phyloP scores from a whole-genome alignment of 2,888 invertebrate genomes.

The Laothoe populi region DNA sequence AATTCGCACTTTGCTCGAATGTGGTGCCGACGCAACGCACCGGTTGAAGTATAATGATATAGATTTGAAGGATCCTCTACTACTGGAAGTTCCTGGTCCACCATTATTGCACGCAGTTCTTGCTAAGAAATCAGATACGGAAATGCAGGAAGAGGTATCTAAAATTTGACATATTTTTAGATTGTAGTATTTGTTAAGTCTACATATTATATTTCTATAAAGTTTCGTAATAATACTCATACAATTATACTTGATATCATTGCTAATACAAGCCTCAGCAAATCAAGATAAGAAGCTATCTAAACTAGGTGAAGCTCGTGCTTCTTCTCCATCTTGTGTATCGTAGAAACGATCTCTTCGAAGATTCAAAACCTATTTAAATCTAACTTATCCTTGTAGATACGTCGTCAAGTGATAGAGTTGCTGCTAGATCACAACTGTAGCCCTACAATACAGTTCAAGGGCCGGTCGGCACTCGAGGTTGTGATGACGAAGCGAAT shows the following conservation, averaged over 20 bases:
- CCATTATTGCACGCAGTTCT: conserved; percentile 66
- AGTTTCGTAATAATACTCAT: too few relatives aligned
- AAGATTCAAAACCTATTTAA: too few relatives aligned
- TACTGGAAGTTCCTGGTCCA: conserved; percentile 52
- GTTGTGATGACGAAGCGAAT: conserved; percentile 54
- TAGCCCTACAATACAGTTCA: conserved; percentile 53
- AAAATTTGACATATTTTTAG: conserved; percentile 2
- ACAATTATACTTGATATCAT: neutral
- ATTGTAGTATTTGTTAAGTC: too few relatives aligned
- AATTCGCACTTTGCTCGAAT: conserved; percentile 57
- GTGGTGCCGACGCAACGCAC: conserved; percentile 57
- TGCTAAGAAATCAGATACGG: conserved; percentile 50
- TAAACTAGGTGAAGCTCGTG: too few relatives aligned
- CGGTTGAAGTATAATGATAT: conserved; percentile 41
- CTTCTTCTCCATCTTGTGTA: too few relatives aligned
- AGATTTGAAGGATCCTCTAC: conserved; percentile 12
- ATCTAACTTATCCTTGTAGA: conserved; percentile 46
- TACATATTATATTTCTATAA: neutral
- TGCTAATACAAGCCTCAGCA: too few relatives aligned
- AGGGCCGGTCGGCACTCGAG: conserved; percentile 63
- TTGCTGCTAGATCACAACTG: conserved; percentile 63
- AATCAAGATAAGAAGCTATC: too few relatives aligned
- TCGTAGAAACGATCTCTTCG: too few relatives aligned
- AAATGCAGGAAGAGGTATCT: conserved; percentile 56
- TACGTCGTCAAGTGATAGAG: conserved; percentile 53